Percentiles rank a stretch among this genome's conserved stretches.
phyloP scores from a whole-genome alignment of 2,113 vertebrate species.

The Psilopsiagon aurifrons region DNA sequence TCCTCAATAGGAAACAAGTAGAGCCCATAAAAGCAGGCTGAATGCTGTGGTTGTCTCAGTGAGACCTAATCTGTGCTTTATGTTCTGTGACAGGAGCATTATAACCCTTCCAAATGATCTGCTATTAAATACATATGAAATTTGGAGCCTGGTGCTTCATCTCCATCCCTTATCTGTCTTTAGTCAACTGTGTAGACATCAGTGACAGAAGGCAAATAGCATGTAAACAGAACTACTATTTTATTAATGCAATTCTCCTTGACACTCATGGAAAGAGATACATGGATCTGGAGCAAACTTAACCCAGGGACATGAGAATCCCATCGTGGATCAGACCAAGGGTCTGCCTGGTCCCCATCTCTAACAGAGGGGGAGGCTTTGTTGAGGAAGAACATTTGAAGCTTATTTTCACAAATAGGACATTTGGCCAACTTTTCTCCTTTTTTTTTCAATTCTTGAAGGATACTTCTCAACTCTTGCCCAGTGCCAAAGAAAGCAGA shows the following conservation, averaged over 20 bases:
- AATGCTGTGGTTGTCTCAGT: background rate
- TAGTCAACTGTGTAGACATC: fast-evolving
- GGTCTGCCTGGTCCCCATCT: background rate
- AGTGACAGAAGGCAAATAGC: background rate
- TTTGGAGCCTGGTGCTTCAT: background rate
- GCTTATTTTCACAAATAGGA: background rate
- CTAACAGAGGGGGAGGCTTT: background rate
- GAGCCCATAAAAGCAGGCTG: background rate
- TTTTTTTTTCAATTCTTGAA: background rate
- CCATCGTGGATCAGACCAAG: background rate
- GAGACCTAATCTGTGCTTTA: background rate
- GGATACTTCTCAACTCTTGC: background rate
- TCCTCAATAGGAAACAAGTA: background rate
- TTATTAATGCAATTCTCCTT: background rate
- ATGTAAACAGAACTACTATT: fast-evolving
- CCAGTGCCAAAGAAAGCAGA: background rate
- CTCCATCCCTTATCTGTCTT: background rate
- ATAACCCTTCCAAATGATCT: background rate
- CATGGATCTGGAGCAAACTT: background rate
- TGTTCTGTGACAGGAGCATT: background rate
- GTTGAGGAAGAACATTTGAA: background rate
- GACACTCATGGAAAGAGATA: too few species aligned
- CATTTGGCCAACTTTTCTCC: background rate
- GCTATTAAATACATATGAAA: background rate
- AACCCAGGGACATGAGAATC: background rate